Conservation (phyloP, 2,797 vertebrate genomes). For the Eremophila alpestris region DNA sequence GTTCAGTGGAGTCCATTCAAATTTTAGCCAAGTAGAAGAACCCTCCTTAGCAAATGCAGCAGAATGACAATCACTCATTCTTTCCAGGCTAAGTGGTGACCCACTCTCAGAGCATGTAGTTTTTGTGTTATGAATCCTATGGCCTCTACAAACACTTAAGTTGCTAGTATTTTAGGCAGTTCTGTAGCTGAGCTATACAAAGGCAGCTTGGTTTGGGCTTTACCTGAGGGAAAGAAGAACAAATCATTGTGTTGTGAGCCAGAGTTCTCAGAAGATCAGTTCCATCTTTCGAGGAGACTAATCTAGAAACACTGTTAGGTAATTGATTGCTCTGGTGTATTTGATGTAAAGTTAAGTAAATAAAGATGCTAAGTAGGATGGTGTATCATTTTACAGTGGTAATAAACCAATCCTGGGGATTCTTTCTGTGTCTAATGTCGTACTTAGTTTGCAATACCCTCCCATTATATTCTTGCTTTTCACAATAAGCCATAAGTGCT, state of each 20-base stretch:
- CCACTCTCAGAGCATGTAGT: background rate
- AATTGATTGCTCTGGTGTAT: background rate
- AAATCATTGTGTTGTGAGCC: background rate
- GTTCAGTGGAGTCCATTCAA: background rate
- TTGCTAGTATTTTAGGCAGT: background rate
- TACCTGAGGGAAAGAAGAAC: background rate
- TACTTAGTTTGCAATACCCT: background rate
- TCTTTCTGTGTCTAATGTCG: background rate
- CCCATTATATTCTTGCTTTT: background rate
- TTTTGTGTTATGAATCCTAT: background rate
- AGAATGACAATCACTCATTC: background rate
- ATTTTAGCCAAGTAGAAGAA: background rate
- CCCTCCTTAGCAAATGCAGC: background rate
- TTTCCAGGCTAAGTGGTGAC: background rate
- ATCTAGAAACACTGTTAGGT: background rate
- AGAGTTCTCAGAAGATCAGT: background rate
- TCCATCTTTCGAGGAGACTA: background rate
- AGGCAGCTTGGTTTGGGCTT: background rate
- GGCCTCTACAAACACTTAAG: background rate
- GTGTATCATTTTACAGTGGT: background rate
- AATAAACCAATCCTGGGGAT: background rate
- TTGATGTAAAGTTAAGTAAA: background rate
- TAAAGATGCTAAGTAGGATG: background rate
- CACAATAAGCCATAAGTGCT: background rate
- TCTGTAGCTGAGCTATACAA: background rate